Base-by-base conservation (phyloP, 2,888 invertebrate genomes). In the Fissipunctia ypsillon region DNA sequence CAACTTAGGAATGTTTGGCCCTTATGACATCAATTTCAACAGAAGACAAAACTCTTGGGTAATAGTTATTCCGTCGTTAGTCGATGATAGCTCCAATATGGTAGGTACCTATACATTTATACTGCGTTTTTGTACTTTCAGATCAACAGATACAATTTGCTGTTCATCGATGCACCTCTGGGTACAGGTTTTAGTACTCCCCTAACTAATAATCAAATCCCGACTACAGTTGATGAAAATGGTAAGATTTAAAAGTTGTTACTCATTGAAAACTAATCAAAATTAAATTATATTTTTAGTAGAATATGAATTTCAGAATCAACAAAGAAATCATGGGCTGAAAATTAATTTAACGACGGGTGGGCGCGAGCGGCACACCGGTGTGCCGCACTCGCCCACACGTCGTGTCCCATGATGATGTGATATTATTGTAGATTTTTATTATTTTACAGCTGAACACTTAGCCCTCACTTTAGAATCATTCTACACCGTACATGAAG, bases 151-250 rank as follows among this genome's bases (percentile, higher is more conserved):
- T 98, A 97, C 88, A 99, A 98, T 92, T 96, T 99, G 12, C 94
- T 99, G 28, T 99, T 99, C 90, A 97, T 99, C 74, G 99, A 99
- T 91, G 98, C 98, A 89, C 99, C 99, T 1, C 97, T 99, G 10
- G 99, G 99, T 38, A 97, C 97, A 54, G 99, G 99, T 0, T 99
- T 97, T 93, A 99, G 99, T 91, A 98, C 97, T 89, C 97, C 97
- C 0, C 88, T 93, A n/a, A 98, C 98, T 60, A 91, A 90, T 67
- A 89, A 92, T 93, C 87, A 88, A 84, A 86, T 75, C 9, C 78
- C 81, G 14, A 81, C 28, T 22, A 71, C 48, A 66, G 63, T 76
- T 56, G 81, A 78, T 50, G 83, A 76, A 72, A 76, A 81, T 60
- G 81, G 87, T 87, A 83, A 83, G 65, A 38, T 59, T 41, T 16